Evolutionary conservation across 2,113 vertebrate species (phyloP).

Genomic region (Vulpes ferrilata): DNA sequence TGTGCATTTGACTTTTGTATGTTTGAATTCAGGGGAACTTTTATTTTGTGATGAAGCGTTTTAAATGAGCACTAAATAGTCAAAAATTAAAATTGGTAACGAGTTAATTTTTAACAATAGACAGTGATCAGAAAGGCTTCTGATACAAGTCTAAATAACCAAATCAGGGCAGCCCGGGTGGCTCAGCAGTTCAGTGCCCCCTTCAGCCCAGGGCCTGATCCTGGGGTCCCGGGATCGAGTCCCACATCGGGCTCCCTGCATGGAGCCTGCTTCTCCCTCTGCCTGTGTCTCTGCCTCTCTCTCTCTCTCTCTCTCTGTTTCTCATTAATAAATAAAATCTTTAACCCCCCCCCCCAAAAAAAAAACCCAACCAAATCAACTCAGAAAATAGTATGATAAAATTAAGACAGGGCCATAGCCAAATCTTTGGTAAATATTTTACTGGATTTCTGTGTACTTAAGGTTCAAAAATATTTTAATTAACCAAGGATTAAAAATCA

Average conservation of each 20-base stretch:
- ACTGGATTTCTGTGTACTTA: conserved; percentile 18
- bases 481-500: background rate
- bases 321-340: too few species aligned
- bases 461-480: conserved; percentile 37
- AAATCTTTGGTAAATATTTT: conserved; percentile 34
- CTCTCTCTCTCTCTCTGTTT: too few species aligned
- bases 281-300: too few species aligned
- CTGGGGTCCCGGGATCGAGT: too few species aligned
- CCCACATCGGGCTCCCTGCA: too few species aligned
- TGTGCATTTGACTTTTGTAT: conserved; percentile 32
- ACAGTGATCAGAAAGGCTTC: conserved; percentile 6
- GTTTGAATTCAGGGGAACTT: conserved; percentile 57
- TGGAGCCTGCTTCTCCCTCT: too few species aligned
- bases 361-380: background rate
- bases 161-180: too few species aligned
- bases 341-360: too few species aligned
- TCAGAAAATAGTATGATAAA: background rate
- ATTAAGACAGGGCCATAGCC: background rate
- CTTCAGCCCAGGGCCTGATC: too few species aligned
- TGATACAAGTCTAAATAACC: conserved; percentile 44
- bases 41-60: conserved; percentile 22
- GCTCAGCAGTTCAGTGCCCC: too few species aligned
- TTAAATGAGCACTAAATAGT: background rate
- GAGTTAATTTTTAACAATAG: conserved; percentile 47
- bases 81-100: conserved; percentile 5